A percentile compares a stretch with the other conserved stretches of the same genome.
These are phyloP conservation scores for Panagrolaimus sp. DNA, from an alignment of 1,140 invertebrate species.

Conservation along the genomic window DNA sequence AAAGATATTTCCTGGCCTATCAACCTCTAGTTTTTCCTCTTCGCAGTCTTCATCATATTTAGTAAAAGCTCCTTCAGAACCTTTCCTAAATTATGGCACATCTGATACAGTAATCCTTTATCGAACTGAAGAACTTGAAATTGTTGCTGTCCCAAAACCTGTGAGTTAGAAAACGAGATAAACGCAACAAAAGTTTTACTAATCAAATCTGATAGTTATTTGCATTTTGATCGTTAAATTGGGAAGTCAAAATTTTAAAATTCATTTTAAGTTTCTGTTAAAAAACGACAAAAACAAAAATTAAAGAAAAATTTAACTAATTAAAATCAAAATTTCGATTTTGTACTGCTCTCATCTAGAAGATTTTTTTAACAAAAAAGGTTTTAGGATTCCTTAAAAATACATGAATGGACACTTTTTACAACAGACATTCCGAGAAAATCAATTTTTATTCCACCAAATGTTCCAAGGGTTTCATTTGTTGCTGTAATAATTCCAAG, in stretches of 20 bases:
- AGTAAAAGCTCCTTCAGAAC: not conserved
- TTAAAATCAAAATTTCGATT: too few relatives aligned
- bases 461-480: conserved; percentile 6
- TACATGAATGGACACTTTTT: conserved; percentile 1
- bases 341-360: too few relatives aligned
- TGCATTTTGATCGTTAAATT: too few relatives aligned
- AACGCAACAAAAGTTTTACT: too few relatives aligned
- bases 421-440: not conserved
- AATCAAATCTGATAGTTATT: too few relatives aligned
- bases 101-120: not conserved
- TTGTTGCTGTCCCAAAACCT: conserved; percentile 2
- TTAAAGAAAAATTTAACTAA: too few relatives aligned
- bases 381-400: conserved; percentile 1
- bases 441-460: not conserved
- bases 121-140: not conserved
- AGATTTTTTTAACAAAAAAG: too few relatives aligned
- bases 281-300: too few relatives aligned
- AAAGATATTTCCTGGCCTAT: not conserved
- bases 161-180: too few relatives aligned
- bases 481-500: not conserved
- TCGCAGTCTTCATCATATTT: not conserved
- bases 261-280: too few relatives aligned
- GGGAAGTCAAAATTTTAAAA: too few relatives aligned
- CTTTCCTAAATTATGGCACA: not conserved
- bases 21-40: too few relatives aligned